Percentiles rank a stretch among this genome's conserved stretches.
Evolutionary conservation across 2,888 invertebrate species (phyloP).

Genomic region (Nephrotoma guestfalica): DNA sequence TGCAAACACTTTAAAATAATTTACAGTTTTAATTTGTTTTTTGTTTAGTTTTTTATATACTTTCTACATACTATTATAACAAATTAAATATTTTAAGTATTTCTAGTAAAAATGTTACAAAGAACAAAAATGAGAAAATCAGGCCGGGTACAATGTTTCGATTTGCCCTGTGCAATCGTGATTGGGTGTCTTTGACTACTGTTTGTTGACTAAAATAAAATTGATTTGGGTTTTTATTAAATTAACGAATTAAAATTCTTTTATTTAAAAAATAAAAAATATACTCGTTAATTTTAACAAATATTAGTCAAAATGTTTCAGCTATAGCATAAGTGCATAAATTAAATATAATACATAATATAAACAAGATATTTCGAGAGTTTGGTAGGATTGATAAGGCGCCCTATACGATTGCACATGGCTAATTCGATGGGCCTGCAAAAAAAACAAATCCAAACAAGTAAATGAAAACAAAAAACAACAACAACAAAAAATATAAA

Average conservation of each 20-base stretch:
- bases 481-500: not conserved
- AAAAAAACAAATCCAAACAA: not conserved
- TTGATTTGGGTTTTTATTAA: not conserved
- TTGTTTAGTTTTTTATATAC: not conserved
- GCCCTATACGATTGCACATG: not conserved
- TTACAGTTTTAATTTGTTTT: not conserved
- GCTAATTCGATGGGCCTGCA: not conserved
- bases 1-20: not conserved
- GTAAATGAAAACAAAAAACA: not conserved
- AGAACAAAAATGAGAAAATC: not conserved
- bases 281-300: not conserved
- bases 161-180: not conserved
- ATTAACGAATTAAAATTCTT: not conserved
- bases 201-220: not conserved
- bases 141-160: not conserved
- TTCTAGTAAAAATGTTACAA: not conserved
- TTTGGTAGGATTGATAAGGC: not conserved
- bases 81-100: not conserved
- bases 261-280: not conserved
- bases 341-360: not conserved
- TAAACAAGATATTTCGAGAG: not conserved
- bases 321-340: not conserved
- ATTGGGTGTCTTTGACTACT: not conserved
- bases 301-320: not conserved
- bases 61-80: not conserved